Percentiles rank a stretch among this genome's conserved stretches.
phyloP scores from a whole-genome alignment of 2,113 vertebrate genomes.

The Ameiurus melas region DNA sequence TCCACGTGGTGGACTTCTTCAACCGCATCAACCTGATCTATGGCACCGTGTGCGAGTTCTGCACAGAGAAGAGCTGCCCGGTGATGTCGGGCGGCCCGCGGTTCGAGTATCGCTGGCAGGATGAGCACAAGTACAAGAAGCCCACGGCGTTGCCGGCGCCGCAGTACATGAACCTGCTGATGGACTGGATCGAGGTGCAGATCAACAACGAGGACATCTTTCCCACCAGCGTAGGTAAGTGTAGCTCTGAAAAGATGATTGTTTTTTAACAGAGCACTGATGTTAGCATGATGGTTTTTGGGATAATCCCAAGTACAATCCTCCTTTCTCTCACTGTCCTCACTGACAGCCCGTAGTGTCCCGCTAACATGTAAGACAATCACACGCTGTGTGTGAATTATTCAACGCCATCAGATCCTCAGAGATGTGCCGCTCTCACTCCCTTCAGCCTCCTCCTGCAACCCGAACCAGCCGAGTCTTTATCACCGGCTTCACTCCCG shows the following conservation, averaged over 20 bases:
- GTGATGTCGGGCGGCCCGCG: conserved; percentile 86
- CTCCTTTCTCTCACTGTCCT: not conserved
- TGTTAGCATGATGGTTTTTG: not conserved
- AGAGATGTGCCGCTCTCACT: not conserved
- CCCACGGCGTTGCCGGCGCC: conserved; percentile 82
- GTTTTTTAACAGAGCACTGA: not conserved
- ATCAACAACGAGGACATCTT: conserved; percentile 86
- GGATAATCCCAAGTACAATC: not conserved
- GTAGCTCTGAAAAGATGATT: conserved; percentile 32
- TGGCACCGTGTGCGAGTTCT: conserved; percentile 85
- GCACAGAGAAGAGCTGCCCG: conserved; percentile 81
- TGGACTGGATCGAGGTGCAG: conserved; percentile 87
- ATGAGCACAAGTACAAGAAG: conserved; percentile 83
- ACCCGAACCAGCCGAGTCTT: not conserved
- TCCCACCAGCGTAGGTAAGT: conserved; percentile 81
- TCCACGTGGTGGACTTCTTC: conserved; percentile 87
- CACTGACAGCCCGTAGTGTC: conserved; percentile 3
- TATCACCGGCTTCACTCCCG: not conserved
- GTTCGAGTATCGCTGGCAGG: conserved; percentile 86
- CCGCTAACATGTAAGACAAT: conserved; percentile 45
- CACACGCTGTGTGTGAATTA: conserved; percentile 47
- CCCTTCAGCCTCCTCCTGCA: conserved; percentile 14
- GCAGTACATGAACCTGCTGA: conserved; percentile 85
- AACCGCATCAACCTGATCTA: conserved; percentile 88
- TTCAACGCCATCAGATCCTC: conserved; percentile 49